Percentiles rank a stretch among this genome's conserved stretches.
These are phyloP conservation scores for Sarcophaga subvicina DNA, from an alignment of 2,888 invertebrate genomes.

Conservation along the genomic window DNA sequence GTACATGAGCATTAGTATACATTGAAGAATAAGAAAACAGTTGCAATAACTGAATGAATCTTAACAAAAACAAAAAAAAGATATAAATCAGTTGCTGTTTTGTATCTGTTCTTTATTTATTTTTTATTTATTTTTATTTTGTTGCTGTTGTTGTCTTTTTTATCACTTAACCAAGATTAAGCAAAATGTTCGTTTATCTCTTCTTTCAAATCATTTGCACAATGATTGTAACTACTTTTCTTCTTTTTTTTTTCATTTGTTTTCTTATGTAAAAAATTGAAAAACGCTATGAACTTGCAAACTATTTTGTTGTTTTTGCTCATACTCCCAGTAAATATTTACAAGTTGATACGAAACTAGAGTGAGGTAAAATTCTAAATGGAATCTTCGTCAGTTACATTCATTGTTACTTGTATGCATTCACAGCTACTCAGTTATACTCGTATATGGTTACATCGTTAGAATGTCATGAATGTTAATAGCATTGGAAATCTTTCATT, in stretches of 20 bases:
- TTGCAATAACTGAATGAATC: constrained; percentile 56
- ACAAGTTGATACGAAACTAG: neutral
- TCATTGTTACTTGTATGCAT: neutral
- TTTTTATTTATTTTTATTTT: neutral
- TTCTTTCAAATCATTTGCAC: constrained; percentile 52
- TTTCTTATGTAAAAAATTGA: neutral
- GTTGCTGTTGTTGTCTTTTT: constrained; percentile 49
- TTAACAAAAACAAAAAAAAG: constrained; percentile 25
- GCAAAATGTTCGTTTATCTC: constrained; percentile 66
- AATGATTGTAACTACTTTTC: constrained; percentile 45
- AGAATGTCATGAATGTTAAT: constrained; percentile 60
- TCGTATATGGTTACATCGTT: neutral
- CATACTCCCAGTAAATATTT: neutral
- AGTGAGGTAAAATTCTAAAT: constrained; percentile 36
- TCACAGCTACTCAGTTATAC: neutral
- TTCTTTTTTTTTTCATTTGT: neutral
- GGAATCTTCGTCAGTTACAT: neutral
- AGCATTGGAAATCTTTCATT: constrained; percentile 37
- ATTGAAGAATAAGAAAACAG: constrained; percentile 23
- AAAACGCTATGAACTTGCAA: neutral
- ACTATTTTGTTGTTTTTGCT: neutral
- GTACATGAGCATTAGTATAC: too few relatives aligned
- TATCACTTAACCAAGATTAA: constrained; percentile 65
- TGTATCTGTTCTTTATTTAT: neutral
- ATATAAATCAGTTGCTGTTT: constrained; percentile 61